Evolutionary conservation across 2,888 invertebrate genomes (phyloP).

Genomic region (Acleris holmiana): DNA sequence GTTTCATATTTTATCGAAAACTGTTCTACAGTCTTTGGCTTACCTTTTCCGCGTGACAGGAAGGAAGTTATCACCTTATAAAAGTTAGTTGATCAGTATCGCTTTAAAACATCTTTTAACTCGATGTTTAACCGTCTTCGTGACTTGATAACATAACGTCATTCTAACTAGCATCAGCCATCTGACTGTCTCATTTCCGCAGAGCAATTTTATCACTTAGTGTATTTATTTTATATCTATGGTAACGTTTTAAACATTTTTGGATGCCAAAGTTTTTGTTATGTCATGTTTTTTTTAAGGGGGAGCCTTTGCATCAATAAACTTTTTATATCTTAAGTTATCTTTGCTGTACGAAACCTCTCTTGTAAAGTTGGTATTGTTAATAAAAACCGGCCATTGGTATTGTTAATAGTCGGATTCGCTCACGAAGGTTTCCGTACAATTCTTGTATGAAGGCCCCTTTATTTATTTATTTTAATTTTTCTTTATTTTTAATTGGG

Average conservation of each 20-base stretch:
- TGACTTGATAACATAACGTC: slow-evolving; percentile 9
- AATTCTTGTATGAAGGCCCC: no score
- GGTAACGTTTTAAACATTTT: no score
- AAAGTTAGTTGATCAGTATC: slow-evolving; percentile 6
- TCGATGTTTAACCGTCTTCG: neutral
- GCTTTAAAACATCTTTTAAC: slow-evolving; percentile 1
- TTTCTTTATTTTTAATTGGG: no score
- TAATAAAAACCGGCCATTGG: neutral
- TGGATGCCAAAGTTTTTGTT: no score
- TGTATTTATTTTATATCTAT: no score
- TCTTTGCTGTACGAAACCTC: neutral
- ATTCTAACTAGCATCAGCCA: slow-evolving; percentile 3
- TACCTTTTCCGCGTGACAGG: slow-evolving; percentile 12
- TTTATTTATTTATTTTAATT: no score
- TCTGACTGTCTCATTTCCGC: slow-evolving; percentile 4
- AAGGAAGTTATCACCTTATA: slow-evolving; percentile 4
- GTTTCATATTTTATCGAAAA: neutral
- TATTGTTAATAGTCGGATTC: no score
- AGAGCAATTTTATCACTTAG: neutral
- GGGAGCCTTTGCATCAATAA: no score
- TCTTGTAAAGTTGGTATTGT: slow-evolving; percentile 1
- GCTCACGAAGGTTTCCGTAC: no score
- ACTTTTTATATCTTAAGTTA: no score
- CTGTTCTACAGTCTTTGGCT: neutral
- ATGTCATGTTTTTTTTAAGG: no score